Percentiles rank a stretch among this genome's conserved stretches.
Conservation (phyloP, 2,888 invertebrate genomes). For the Rotaria macrura region DNA sequence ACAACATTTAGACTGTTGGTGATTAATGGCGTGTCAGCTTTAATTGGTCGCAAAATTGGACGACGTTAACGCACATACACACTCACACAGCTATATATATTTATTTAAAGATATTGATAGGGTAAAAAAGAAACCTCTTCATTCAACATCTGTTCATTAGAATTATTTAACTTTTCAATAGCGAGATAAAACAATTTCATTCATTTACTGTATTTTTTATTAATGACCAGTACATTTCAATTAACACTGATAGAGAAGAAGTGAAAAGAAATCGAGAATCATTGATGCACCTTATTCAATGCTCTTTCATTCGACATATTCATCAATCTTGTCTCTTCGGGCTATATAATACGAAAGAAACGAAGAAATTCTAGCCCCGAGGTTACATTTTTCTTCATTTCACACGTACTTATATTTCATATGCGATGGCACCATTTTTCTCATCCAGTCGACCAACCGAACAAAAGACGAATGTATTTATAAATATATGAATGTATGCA, state of each 20-base stretch:
- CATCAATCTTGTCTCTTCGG: not conserved
- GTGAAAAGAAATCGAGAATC: too few relatives aligned
- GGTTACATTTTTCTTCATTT: not conserved
- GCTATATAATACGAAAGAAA: not conserved
- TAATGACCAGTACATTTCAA: not conserved
- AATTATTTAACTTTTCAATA: not conserved
- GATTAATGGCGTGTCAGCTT: conserved; percentile 8
- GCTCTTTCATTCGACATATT: not conserved
- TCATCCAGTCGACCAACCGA: not conserved
- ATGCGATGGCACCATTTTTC: not conserved
- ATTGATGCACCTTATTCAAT: not conserved
- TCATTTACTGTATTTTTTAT: not conserved
- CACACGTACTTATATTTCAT: not conserved
- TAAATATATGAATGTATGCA: not conserved
- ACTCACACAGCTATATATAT: not conserved
- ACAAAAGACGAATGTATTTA: not conserved
- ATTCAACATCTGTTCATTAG: not conserved
- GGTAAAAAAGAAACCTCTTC: not conserved
- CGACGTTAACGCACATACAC: not conserved
- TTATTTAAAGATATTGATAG: not conserved
- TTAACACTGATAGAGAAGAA: not conserved
- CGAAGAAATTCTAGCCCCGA: not conserved
- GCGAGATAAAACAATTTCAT: not conserved
- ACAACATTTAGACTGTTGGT: not conserved
- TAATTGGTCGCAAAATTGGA: conserved; percentile 8